Percentiles rank a stretch among this genome's conserved stretches.
Conservation (phyloP, 2,888 invertebrate genomes). For the Euproctis similis region DNA sequence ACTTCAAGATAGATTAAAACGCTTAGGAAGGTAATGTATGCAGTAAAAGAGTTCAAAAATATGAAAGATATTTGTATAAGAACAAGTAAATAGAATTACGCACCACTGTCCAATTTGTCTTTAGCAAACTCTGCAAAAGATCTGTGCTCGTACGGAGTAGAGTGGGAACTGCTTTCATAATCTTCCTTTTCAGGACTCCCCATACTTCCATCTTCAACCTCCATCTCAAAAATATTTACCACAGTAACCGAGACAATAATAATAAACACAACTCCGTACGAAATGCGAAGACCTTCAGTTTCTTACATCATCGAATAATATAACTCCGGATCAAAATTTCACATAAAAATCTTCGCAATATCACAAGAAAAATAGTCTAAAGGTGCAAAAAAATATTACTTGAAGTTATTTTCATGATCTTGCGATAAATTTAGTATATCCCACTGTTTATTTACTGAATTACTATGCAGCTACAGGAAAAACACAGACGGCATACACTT, state of each 20-base stretch:
- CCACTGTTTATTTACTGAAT: too few species aligned
- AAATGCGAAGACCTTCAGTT: conserved; percentile 43
- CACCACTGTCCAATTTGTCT: conserved; percentile 68
- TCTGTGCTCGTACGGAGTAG: conserved; percentile 65
- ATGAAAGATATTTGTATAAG: too few species aligned
- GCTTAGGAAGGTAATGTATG: too few species aligned
- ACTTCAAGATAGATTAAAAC: too few species aligned
- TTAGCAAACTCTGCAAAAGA: conserved; percentile 69
- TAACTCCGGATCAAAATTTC: conserved; percentile 12
- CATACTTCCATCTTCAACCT: conserved; percentile 46
- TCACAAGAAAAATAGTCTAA: too few species aligned
- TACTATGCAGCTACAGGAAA: too few species aligned
- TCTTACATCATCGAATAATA: conserved; percentile 72
- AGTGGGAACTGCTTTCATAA: conserved; percentile 58
- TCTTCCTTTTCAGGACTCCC: conserved; percentile 57
- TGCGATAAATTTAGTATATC: too few species aligned
- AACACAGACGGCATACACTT: too few species aligned
- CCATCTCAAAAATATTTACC: conserved; percentile 39
- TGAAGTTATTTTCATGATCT: too few species aligned
- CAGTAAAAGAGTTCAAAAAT: too few species aligned
- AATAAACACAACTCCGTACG: conserved; percentile 35
- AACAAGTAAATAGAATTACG: conserved; percentile 15
- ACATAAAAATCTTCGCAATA: conserved; percentile 27
- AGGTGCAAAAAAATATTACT: too few species aligned
- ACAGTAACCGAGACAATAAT: conserved; percentile 27